A percentile compares a stretch with the other conserved stretches of the same genome.
Evolutionary conservation across 2,113 vertebrate genomes (phyloP).

Genomic region (Sebastes fasciatus): DNA sequence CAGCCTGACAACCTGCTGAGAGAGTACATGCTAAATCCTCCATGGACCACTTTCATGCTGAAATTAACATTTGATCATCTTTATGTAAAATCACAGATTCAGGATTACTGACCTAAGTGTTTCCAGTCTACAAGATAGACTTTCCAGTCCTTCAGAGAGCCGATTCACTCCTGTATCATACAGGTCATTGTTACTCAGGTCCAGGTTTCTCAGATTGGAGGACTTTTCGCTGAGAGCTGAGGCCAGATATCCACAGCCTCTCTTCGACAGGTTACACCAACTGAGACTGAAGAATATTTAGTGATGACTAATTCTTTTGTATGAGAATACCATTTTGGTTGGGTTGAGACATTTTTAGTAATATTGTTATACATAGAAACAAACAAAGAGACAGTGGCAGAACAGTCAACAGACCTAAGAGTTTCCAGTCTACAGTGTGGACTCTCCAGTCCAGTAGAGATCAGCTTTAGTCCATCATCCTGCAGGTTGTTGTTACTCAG

Average conservation of each 20-base stretch:
- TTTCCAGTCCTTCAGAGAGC: background rate
- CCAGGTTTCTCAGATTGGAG: background rate
- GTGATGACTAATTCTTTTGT: background rate
- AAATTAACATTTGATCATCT: background rate
- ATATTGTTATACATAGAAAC: background rate
- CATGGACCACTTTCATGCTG: background rate
- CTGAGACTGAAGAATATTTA: slow-evolving; percentile 6
- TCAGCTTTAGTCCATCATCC: background rate
- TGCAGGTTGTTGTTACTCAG: background rate
- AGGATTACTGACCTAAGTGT: background rate
- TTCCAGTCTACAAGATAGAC: slow-evolving; percentile 5
- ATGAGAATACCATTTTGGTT: background rate
- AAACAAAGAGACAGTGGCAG: background rate
- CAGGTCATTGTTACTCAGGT: background rate
- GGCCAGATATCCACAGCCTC: slow-evolving; percentile 15
- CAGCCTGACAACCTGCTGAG: slow-evolving; percentile 20
- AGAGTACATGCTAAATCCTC: background rate
- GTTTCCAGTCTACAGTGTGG: background rate
- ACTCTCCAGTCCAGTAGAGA: background rate
- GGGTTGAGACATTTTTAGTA: background rate
- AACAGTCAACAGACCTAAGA: background rate
- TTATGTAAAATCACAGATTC: background rate
- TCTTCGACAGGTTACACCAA: slow-evolving; percentile 11
- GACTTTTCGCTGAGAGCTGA: slow-evolving; percentile 1
- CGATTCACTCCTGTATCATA: background rate